Conservation (phyloP, 1,140 invertebrate species). For the Heliconius congener region DNA sequence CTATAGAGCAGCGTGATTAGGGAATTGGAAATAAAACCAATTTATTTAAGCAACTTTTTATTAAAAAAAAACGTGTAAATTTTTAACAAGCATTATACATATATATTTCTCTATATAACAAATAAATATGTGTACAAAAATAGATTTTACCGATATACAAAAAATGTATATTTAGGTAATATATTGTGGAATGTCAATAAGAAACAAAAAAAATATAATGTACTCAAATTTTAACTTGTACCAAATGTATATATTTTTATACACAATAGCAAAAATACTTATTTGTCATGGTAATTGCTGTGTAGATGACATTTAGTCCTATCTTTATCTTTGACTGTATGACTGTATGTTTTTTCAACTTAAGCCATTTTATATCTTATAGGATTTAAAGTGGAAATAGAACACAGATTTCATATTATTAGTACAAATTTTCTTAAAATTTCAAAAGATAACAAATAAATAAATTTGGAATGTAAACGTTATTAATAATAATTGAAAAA, state of each 20-base stretch:
- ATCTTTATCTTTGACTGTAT: too few relatives aligned
- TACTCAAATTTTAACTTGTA: background rate
- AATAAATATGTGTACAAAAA: constrained; percentile 17
- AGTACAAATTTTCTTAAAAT: too few relatives aligned
- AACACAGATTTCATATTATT: too few relatives aligned
- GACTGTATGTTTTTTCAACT: too few relatives aligned
- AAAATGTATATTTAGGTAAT: background rate
- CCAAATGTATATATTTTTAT: background rate
- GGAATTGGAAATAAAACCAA: too few relatives aligned
- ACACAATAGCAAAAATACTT: too few relatives aligned
- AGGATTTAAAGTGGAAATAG: too few relatives aligned
- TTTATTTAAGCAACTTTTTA: background rate
- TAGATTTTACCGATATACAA: background rate
- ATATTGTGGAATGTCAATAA: background rate
- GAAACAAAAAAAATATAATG: background rate
- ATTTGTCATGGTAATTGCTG: too few relatives aligned
- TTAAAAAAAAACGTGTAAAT: background rate
- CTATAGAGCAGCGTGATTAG: too few relatives aligned
- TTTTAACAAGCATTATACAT: background rate
- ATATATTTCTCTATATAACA: constrained; percentile 1
- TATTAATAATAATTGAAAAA: background rate
- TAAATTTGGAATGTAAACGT: background rate
- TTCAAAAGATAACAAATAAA: background rate
- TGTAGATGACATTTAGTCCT: too few relatives aligned
- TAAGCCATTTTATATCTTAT: too few relatives aligned